A percentile compares a stretch with the other conserved stretches of the same genome.
Conservation (phyloP, 2,888 invertebrate species). For the Lysandra coridon region DNA sequence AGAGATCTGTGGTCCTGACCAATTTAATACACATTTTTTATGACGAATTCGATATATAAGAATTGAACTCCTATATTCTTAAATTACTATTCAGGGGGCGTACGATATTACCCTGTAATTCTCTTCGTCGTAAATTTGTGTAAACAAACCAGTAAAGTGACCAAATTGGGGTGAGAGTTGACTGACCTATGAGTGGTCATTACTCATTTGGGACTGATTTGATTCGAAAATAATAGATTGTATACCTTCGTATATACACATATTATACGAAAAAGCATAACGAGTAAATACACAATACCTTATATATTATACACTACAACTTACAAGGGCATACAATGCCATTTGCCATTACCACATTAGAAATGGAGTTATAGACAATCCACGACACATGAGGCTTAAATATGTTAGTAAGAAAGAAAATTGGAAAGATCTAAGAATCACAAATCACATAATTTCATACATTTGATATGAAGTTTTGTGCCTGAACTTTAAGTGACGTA, state of each 20-base stretch:
- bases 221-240: slow-evolving; percentile 3
- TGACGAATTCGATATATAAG: neutral
- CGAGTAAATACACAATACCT: too few relatives aligned
- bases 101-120: slow-evolving; percentile 20
- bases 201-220: neutral
- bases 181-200: slow-evolving; percentile 42
- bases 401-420: too few relatives aligned
- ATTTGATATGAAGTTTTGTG: too few relatives aligned
- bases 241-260: neutral
- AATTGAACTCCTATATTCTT: slow-evolving; percentile 8
- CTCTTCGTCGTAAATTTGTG: slow-evolving; percentile 56
- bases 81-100: slow-evolving; percentile 20
- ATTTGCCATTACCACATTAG: too few relatives aligned
- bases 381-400: too few relatives aligned
- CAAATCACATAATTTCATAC: too few relatives aligned
- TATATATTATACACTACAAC: too few relatives aligned
- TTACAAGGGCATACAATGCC: too few relatives aligned
- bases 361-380: too few relatives aligned
- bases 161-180: slow-evolving; percentile 50
- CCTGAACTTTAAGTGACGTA: too few relatives aligned
- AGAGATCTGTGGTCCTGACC: neutral
- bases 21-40: neutral
- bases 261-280: too few relatives aligned
- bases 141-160: slow-evolving; percentile 61
- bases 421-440: too few relatives aligned